Evolutionary conservation across 92 coral and sea anemone species (phyloP), one percentile per base, ranked within the genome.

Genomic region (Parazoanthus darwini): DNA sequence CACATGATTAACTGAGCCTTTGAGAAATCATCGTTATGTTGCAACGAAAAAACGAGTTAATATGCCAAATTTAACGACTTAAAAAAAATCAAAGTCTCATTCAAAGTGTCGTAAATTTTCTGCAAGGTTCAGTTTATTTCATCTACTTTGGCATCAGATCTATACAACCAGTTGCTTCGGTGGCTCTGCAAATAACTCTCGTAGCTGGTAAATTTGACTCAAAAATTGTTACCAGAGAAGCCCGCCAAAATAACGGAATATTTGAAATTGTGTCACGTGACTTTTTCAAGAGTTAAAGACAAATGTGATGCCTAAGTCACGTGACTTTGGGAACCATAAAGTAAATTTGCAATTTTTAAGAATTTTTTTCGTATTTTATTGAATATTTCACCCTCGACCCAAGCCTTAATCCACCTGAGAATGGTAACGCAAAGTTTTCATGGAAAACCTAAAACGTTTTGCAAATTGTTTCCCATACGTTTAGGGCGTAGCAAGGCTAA

Each of bases 1-100:
- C 54, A 85, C 58, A 38, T 48, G 25, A 90, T 79, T 68, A 85
- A 90, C 26, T 85, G 70, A 26, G 84, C 86, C 82, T 85, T 78
- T 44, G 89, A 85, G 29, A 90, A 74, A 80, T 51, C 56, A 0
- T 54, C 82, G 25, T 83, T 70, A 48, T 81, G 33, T 63, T 73
- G 77, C 85, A 16, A 81, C 84, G 1, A 84, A 72, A 23, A 81
- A 58, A 9, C 76, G 65, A 35, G 87, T 82, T 42, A 88, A 86
- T 23, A 88, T 11, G 26, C 87, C 88, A 50, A 81, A 88, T 43
- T 86, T 84, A 80, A 81, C 46, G 15, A 80, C 87, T 81, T 33
- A 4, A 36, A 72, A 72, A 26, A 36, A 72, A 29, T 8, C 42
- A 72, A 72, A 72, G 5, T 6, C 5, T 26, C 5, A 3, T 29